Base-by-base conservation (phyloP, 2,888 invertebrate species). In the Steinernema carpocapsae region DNA sequence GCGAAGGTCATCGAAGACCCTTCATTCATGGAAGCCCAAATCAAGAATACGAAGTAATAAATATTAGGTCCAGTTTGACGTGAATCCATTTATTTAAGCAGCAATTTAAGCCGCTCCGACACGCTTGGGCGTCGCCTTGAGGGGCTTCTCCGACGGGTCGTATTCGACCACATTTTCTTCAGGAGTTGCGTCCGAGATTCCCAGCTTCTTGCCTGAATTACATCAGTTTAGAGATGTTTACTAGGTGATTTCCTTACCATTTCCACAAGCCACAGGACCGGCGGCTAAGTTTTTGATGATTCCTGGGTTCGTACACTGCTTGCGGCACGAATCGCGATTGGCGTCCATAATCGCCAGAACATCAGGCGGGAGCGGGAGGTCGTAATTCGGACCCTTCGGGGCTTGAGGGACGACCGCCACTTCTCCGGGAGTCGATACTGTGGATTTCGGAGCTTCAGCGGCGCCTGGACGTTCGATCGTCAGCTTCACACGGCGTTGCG, bases 1-100 rank as follows among this genome's bases (percentile, higher is more conserved):
- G 77, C 80, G 22, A 81, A 83, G 56, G 75, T 85, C 26, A 77
- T 84, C 14, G 83, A 85, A 48, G 75, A 79, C 72, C 83, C 83
- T 22, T 26, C 56, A 12, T 4, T 56, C 24, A 56, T 43, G 43
- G 43, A 43, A 43, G 43, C 7, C 10, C 10, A 43, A 43, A 43
- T 14, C 10, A 43, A 43, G 43, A 43, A 43, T 7, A 12, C 7
- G 43, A 14, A 43, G 7, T 43, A 43, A n/a, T n/a, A n/a, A n/a
- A n/a, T n/a, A n/a, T n/a, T n/a, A n/a, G n/a, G n/a, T n/a, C n/a
- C n/a, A n/a, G n/a, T n/a, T n/a, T n/a, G n/a, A n/a, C n/a, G n/a
- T n/a, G n/a, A 7, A 10, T 56, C 4, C 26, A 7, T 56, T 56
- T 26, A 32, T 72, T 79, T 74, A 73, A 76, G 7, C 10, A 64